A percentile compares a stretch with the other conserved stretches of the same genome.
Conservation (phyloP, 2,797 vertebrate genomes). For the Ctenopoma multispine region DNA sequence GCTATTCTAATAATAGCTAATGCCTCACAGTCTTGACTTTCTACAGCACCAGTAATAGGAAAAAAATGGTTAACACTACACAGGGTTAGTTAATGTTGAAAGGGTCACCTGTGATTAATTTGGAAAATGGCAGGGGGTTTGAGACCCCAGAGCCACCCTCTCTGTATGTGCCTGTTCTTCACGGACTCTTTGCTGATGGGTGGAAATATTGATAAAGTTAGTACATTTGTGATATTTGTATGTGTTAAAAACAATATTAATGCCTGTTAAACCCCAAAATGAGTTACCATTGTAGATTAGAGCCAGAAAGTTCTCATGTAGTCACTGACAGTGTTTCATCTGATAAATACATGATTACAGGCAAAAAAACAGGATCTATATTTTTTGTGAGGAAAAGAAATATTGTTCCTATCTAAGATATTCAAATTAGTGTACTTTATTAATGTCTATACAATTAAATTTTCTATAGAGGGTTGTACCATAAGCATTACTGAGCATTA, state of each 20-base stretch:
- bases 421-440: neutral
- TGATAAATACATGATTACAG: neutral
- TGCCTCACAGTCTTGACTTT: too few relatives aligned
- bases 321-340: neutral
- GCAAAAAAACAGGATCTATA: neutral
- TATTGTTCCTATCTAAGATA: neutral
- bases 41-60: too few relatives aligned
- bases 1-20: too few relatives aligned
- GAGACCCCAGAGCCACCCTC: too few relatives aligned
- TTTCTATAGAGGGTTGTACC: neutral
- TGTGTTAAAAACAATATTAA: neutral
- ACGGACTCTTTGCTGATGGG: slow-evolving; percentile 69
- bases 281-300: neutral
- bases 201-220: neutral
- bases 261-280: neutral
- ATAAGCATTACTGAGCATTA: neutral
- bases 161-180: slow-evolving; percentile 40
- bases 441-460: neutral
- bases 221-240: slow-evolving; percentile 16
- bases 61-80: too few relatives aligned
- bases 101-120: too few relatives aligned
- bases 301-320: neutral
- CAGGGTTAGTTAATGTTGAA: too few relatives aligned
- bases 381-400: neutral
- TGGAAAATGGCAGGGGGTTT: too few relatives aligned